Percentiles rank a stretch among this genome's conserved stretches.
phyloP scores from a whole-genome alignment of 1,140 invertebrate genomes.

The Macrosteles quadrilineatus region DNA sequence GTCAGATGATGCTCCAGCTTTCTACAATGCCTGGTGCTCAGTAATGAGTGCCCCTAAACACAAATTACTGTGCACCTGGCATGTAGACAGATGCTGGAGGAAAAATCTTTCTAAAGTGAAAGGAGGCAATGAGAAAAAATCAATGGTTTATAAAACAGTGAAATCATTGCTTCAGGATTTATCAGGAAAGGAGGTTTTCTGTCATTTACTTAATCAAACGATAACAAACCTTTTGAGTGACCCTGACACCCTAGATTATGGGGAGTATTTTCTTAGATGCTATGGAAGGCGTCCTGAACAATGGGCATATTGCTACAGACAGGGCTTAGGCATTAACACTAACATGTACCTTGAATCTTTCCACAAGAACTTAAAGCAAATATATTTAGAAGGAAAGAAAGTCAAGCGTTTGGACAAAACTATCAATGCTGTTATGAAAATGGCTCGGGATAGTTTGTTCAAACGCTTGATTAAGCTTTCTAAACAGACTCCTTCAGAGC shows the following conservation, averaged over 20 bases:
- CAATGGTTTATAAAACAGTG: slow-evolving; percentile 9
- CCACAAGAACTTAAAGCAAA: slow-evolving; percentile 12
- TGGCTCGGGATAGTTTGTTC: slow-evolving; percentile 27
- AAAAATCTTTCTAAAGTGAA: slow-evolving; percentile 10
- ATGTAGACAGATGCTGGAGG: slow-evolving; percentile 10
- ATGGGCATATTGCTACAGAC: slow-evolving; percentile 27
- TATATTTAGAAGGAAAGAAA: slow-evolving; percentile 25
- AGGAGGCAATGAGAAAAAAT: not conserved
- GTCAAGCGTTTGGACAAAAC: slow-evolving; percentile 26
- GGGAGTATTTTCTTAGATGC: slow-evolving; percentile 16
- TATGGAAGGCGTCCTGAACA: slow-evolving; percentile 4
- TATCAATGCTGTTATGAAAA: slow-evolving; percentile 21
- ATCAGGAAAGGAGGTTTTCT: not conserved
- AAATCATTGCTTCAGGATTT: not conserved
- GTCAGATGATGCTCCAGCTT: slow-evolving; percentile 15
- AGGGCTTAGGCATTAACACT: slow-evolving; percentile 8
- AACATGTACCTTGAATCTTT: slow-evolving; percentile 21
- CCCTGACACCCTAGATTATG: not conserved
- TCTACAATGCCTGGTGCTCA: not conserved
- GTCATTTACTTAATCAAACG: not conserved
- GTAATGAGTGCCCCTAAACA: not conserved
- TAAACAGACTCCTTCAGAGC: not conserved
- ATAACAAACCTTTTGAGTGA: not conserved
- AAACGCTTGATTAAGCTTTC: slow-evolving; percentile 19
- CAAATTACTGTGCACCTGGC: slow-evolving; percentile 15